These are phyloP conservation scores for Nothobranchius furzeri DNA, from an alignment of 2,113 vertebrate species.

Conservation along the genomic window DNA sequence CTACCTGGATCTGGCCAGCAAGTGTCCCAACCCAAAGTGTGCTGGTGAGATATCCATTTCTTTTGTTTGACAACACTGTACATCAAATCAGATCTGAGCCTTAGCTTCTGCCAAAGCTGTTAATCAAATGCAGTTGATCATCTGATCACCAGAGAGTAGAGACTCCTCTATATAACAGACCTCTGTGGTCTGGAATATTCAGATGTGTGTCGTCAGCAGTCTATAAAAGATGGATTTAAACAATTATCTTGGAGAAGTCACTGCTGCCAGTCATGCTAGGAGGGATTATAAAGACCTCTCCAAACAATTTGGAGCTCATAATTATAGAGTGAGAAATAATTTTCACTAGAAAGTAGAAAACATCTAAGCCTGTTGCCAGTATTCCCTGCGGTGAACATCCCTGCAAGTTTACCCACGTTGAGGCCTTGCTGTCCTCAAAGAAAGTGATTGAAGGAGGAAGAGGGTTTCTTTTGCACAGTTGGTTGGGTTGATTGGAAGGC, in stretches of 20 bases:
- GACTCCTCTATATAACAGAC: background rate
- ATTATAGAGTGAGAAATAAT: background rate
- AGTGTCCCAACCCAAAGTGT: slow-evolving; percentile 97
- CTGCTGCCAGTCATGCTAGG: background rate
- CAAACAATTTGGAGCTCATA: background rate
- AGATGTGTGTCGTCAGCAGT: background rate
- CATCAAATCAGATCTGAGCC: background rate
- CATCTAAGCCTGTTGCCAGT: background rate
- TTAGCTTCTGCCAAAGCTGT: background rate
- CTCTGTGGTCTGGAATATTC: background rate
- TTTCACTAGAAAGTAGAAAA: background rate
- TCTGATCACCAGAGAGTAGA: background rate
- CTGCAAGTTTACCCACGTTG: background rate
- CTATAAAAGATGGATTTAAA: background rate
- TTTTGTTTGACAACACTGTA: background rate
- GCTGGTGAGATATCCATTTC: slow-evolving; percentile 79
- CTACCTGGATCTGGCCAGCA: slow-evolving; percentile 93
- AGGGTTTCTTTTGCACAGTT: too few species aligned
- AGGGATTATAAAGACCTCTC: background rate
- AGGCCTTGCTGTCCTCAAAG: background rate
- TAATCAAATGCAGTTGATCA: background rate
- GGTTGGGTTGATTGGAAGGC: background rate
- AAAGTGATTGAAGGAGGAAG: background rate
- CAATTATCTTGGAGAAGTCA: background rate
- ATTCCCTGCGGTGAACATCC: background rate